Evolutionary conservation across 1,140 invertebrate species (phyloP).

Genomic region (Cherax destructor): DNA sequence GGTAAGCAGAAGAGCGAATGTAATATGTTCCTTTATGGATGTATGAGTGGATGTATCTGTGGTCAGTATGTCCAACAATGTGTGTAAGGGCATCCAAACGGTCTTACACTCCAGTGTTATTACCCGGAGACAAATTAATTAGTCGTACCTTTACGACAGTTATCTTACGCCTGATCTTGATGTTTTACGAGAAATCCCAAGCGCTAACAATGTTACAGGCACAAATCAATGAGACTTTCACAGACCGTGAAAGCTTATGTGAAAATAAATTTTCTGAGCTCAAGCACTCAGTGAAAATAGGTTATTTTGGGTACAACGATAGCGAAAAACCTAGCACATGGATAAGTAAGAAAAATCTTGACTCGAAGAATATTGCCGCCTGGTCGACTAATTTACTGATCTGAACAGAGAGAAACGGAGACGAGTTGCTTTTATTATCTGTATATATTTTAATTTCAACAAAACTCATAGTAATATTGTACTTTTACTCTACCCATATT

Average conservation of each 20-base stretch:
- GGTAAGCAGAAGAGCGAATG: too few relatives aligned
- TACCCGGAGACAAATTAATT: neutral
- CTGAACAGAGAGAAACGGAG: too few relatives aligned
- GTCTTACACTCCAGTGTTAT: neutral
- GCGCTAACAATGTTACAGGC: neutral
- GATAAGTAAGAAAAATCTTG: too few relatives aligned
- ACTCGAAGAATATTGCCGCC: too few relatives aligned
- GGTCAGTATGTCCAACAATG: neutral
- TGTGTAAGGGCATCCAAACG: neutral
- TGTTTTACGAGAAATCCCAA: neutral
- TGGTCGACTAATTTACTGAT: too few relatives aligned
- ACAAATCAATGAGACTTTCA: neutral
- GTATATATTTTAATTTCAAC: too few relatives aligned
- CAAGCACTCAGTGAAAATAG: too few relatives aligned
- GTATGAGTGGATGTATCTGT: neutral
- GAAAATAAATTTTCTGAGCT: neutral
- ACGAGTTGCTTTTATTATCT: too few relatives aligned
- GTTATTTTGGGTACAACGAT: too few relatives aligned
- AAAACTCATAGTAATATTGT: too few relatives aligned
- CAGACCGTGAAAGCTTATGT: neutral
- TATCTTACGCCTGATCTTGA: neutral
- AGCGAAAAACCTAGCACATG: too few relatives aligned
- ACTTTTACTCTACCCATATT: too few relatives aligned
- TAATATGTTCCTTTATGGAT: neutral
- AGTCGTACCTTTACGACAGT: neutral